Evolutionary conservation across 2,888 invertebrate species (phyloP).

Genomic region (Eumacrocentrus americanus): DNA sequence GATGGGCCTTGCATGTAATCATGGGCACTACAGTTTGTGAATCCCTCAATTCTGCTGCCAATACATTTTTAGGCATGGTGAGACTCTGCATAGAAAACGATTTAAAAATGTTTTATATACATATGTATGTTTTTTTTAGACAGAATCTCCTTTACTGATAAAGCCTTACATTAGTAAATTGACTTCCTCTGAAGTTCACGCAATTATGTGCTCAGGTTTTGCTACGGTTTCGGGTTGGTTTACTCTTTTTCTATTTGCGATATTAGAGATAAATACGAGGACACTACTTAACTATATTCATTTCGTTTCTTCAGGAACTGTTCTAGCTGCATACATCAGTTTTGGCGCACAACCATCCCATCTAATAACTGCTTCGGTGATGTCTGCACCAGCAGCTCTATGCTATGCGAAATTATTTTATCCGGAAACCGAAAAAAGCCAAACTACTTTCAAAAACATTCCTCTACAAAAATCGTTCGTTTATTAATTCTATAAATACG

Average conservation of each 20-base stretch:
- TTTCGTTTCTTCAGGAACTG: constrained; percentile 81
- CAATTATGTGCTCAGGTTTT: constrained; percentile 93
- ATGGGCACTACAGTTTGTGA: constrained; percentile 93
- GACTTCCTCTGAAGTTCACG: constrained; percentile 90
- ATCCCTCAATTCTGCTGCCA: constrained; percentile 90
- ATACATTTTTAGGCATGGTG: constrained; percentile 93
- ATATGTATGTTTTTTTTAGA: constrained; percentile 63
- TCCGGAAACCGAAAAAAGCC: constrained; percentile 86
- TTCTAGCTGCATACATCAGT: constrained; percentile 89
- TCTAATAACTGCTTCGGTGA: constrained; percentile 90
- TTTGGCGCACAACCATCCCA: constrained; percentile 90
- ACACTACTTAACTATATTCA: no score
- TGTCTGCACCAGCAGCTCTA: constrained; percentile 94
- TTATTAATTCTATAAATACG: no score
- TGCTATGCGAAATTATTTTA: constrained; percentile 88
- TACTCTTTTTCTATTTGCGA: not conserved
- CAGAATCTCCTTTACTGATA: constrained; percentile 88
- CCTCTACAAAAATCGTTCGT: constrained; percentile 73
- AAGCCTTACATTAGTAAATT: constrained; percentile 84
- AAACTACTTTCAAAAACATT: constrained; percentile 79
- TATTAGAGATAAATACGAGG: no score
- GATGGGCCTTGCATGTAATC: constrained; percentile 74
- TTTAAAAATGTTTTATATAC: not conserved
- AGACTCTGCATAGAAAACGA: not conserved
- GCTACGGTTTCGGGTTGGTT: constrained; percentile 85